Evolutionary conservation across 2,888 invertebrate genomes (phyloP), one percentile per base, ranked within the genome.

Genomic region (Heliconius charithonia): DNA sequence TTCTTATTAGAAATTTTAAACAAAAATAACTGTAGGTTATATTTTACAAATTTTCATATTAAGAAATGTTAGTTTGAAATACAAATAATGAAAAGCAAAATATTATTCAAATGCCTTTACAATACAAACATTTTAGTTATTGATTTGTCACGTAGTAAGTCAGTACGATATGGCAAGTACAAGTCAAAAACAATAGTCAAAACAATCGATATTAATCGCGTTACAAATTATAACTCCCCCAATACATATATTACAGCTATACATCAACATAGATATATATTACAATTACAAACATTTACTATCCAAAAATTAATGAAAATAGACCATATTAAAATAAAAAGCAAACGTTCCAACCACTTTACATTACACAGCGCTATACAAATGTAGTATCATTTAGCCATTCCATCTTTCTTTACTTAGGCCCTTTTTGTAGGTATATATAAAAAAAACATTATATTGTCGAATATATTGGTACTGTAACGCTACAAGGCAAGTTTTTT

Each of bases 121-220:
- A 71, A 29, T 51, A 70, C 51, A 70, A 51, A 27, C 2, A 70
- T 9, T 41, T 27, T 70, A 51, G 27, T 22, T 16, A 27, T 51
- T 71, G n/a, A 29, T 71, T 56, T n/a, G 29, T 27, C 51, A 72
- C 32, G 56, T n/a, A 56, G 13, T 22, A 29, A 56, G 51, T 29
- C 27, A 70, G 27, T 16, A 70, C 56, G 29, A 51, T 71, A 56
- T 72, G 71, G 72, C 72, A 72, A 72, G 59, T 72, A 72, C 25
- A 59, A 16, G 59, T 59, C 13, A 4, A 25, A 72, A 72, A 72
- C 56, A 72, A 32, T 29, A 71, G 10, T 56, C 22, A 56, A 72
- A 12, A 71, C 13, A 56, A 72, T 71, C 27, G 22, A 41, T 45
- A 56, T 27, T 19, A 16, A 19, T 16, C 56, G 59, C 29, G 9